Evolutionary conservation across 2,797 vertebrate species (phyloP), one percentile per base, ranked within the genome.

Genomic region (Fistularia commersonii): DNA sequence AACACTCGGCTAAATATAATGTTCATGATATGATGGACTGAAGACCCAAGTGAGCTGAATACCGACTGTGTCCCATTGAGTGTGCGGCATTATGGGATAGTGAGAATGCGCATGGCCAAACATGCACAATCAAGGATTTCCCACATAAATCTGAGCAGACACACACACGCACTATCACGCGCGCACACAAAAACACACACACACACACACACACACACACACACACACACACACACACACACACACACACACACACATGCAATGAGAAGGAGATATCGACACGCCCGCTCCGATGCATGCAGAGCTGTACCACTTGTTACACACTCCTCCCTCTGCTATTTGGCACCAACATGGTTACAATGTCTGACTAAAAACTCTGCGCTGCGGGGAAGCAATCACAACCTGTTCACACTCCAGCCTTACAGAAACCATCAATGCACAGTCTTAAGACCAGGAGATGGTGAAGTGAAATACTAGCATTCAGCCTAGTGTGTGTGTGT

Each of bases 321-420:
- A 41, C 58, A 42, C 50, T 43, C 50, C 41, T 32, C 48, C 50
- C 45, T 57, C 44, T 13, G 60, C 48, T 64, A 51, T 33, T 64
- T 64, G 34, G 34, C 13, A 3, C 45, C 35, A 33, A 2, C 23
- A 23, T 23, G 23, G 53, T 66, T 55, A 32, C 36, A 34, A 47
- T 35, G 76, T 79, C 79, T 57, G 79, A 70, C 66, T 80, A 84
- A 88, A 23, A 88, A 87, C 87, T 86, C 87, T 86, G 85, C 85
- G 72, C 83, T 51, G 53, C 48, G 49, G 70, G 86, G 76, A 72
- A 85, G 75, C 73, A 54, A 36, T 72, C 69, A 60, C 63, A 71
- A 76, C 59, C 66, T 32, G 40, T 14, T 45, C 43, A 51, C 61
- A 42, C 61, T 65, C 40, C 57, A 50, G 4, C 63, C 43, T 66